phyloP scores from a whole-genome alignment of 2,888 invertebrate genomes.

The Torymus auratus region DNA sequence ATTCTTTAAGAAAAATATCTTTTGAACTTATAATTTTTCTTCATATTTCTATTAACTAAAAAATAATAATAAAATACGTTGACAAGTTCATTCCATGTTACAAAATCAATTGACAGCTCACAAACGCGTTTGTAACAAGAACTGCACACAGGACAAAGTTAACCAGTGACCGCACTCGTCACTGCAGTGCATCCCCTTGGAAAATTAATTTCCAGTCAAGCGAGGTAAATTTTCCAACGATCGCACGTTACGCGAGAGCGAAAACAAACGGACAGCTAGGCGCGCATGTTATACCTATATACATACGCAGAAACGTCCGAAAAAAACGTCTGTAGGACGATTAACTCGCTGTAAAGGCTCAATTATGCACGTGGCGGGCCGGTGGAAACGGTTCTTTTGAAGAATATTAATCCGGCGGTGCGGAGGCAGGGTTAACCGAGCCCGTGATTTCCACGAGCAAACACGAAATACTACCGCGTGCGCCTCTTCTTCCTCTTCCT shows the following conservation, averaged over 20 bases:
- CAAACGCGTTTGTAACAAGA: no score
- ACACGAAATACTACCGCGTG: constrained; percentile 51
- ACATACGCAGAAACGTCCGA: no score
- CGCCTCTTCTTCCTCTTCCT: constrained; percentile 14
- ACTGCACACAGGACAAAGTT: no score
- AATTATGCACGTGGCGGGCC: constrained; percentile 52
- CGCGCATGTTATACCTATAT: no score
- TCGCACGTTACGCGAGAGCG: neutral
- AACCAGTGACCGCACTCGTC: neutral
- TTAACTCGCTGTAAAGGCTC: constrained; percentile 50
- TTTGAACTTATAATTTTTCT: no score
- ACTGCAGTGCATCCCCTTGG: neutral
- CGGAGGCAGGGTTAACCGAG: constrained; percentile 61
- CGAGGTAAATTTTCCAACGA: neutral
- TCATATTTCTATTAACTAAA: no score
- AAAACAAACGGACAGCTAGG: neutral
- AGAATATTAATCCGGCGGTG: constrained; percentile 59
- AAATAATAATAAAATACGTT: no score
- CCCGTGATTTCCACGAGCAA: constrained; percentile 63
- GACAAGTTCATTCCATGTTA: no score
- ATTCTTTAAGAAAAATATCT: no score
- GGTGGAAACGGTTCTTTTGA: constrained; percentile 58
- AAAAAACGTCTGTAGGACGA: constrained; percentile 36
- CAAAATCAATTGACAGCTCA: no score
- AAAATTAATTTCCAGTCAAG: constrained; percentile 31